Conservation (phyloP, 2,888 invertebrate species). For the Oligia strigilis region DNA sequence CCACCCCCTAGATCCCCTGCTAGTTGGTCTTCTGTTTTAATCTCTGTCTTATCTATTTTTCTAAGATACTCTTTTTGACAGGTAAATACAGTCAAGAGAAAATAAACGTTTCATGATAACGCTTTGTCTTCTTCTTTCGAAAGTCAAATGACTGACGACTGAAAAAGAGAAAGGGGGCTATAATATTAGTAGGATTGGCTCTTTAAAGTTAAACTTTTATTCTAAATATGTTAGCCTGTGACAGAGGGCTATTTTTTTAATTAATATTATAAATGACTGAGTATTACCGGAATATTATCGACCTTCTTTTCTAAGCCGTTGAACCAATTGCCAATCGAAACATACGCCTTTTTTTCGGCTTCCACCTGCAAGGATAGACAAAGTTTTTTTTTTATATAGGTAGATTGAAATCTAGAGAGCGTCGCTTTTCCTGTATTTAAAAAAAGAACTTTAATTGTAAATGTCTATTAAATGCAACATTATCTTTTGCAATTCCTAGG, state of each 20-base stretch:
- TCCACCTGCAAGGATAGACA: constrained; percentile 2
- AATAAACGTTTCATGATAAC: no score
- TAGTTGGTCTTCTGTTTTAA: no score
- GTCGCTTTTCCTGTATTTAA: neutral
- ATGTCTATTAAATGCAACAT: neutral
- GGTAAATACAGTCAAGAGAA: no score
- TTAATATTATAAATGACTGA: neutral
- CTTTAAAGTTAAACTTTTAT: no score
- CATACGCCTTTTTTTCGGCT: neutral
- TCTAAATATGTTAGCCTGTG: neutral
- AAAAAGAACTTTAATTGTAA: no score
- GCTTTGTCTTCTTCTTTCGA: no score
- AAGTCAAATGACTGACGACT: no score
- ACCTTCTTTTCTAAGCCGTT: neutral
- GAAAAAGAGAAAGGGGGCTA: no score
- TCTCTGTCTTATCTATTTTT: no score
- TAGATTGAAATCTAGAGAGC: neutral
- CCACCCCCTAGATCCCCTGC: no score
- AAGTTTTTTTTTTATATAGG: neutral
- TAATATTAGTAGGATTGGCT: no score
- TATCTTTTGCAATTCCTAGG: neutral
- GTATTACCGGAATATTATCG: neutral
- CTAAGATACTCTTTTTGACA: no score
- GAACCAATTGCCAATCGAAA: neutral
- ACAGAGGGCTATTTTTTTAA: neutral